Base-by-base conservation (phyloP, 2,113 vertebrate genomes). In the Neoarius graeffei region DNA sequence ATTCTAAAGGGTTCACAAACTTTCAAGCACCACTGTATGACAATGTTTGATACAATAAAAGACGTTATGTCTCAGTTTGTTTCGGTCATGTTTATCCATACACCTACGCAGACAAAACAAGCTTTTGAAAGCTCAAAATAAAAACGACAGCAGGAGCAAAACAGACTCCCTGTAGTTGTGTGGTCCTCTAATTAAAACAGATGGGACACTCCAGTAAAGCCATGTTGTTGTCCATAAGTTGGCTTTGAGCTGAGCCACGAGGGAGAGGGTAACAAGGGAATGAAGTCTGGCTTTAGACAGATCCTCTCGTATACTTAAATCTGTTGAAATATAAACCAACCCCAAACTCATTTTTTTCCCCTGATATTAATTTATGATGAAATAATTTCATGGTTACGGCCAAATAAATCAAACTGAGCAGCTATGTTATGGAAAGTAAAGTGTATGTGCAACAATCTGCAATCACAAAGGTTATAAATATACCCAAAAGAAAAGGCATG, bases 391-490 rank as follows among this genome's bases (percentile, higher is more conserved):
- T 84, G 88, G 83, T 76, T 79, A 83, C 52, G 11, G 27, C 30
- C 64, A 73, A 82, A 86, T 85, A 87, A 87, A 85, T 90, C 85
- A 90, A 84, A 85, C 64, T 27, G 54, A 87, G 54, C 50, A 11
- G 52, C 42, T 85, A 56, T 42, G 71, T 71, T 88, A 83, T 85
- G 62, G 64, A 81, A 90, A 81, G 48, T 35, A 81, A 90, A 81
- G 48, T 35, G 48, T 80, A 87, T 54, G 76, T 76, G 79, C 86
- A 86, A 76, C 56, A 83, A 82, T 71, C 64, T 56, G 60, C 88
- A 87, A 89, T 91, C 74, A 87, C 81, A 86, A 80, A 87, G 80
- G 67, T 83, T 81, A 87, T 87, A 89, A 91, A 89, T 87, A 90
- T 83, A 66, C 71, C 88, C 74, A 81, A 89, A 87, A 71, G 59